These are phyloP conservation scores for Drosophila borborema DNA, from an alignment of 2,888 invertebrate genomes.

Conservation along the genomic window DNA sequence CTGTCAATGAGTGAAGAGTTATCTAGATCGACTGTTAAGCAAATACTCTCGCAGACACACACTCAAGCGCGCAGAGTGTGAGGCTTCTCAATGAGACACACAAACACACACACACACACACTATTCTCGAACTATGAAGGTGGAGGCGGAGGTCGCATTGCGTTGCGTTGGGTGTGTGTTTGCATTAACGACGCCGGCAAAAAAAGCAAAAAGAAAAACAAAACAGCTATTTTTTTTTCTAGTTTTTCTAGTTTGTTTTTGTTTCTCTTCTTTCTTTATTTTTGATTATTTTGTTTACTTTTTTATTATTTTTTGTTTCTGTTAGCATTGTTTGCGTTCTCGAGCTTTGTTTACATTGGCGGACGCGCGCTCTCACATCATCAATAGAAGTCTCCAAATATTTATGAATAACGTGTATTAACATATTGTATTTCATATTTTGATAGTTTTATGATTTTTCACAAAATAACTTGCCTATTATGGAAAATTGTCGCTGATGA, in stretches of 20 bases:
- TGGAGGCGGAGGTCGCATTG: slow-evolving; percentile 53
- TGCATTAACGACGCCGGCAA: slow-evolving; percentile 49
- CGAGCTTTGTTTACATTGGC: slow-evolving; percentile 52
- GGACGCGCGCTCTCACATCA: slow-evolving; percentile 54
- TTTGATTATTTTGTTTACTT: slow-evolving; percentile 23
- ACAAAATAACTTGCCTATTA: slow-evolving; percentile 3
- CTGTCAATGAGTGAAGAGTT: slow-evolving; percentile 16
- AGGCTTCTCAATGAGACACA: slow-evolving; percentile 21
- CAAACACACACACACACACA: slow-evolving; percentile 33
- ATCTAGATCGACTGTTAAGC: slow-evolving; percentile 37
- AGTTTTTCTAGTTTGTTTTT: slow-evolving; percentile 6
- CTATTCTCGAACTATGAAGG: slow-evolving; percentile 33
- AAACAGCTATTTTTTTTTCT: slow-evolving; percentile 11
- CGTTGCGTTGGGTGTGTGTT: slow-evolving; percentile 46
- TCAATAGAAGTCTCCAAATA: slow-evolving; percentile 25
- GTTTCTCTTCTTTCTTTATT: slow-evolving; percentile 3
- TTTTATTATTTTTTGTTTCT: slow-evolving; percentile 17
- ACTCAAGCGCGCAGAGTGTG: slow-evolving; percentile 17
- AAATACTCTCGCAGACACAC: slow-evolving; percentile 34
- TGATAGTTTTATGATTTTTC: slow-evolving; percentile 24
- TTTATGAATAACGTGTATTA: slow-evolving; percentile 47
- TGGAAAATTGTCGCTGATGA: slow-evolving; percentile 12
- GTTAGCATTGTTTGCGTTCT: slow-evolving; percentile 36
- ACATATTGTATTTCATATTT: slow-evolving; percentile 15
- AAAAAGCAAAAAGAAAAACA: slow-evolving; percentile 9